Conservation (phyloP, 2,113 vertebrate species). For the Dissostichus mawsoni region DNA sequence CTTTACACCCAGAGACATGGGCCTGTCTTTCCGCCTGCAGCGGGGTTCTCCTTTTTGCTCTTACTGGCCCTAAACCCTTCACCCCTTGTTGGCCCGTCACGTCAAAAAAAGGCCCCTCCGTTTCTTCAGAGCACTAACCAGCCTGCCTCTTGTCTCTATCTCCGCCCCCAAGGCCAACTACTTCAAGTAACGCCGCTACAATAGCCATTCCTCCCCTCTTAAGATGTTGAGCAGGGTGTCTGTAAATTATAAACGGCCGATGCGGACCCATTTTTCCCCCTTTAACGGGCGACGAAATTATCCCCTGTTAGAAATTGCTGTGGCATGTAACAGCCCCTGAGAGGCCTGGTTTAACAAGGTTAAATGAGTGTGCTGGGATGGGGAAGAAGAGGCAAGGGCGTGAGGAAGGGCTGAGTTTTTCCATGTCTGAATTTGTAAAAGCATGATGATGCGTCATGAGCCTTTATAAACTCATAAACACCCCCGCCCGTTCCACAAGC, state of each 20-base stretch:
- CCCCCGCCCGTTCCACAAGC: conserved; percentile 43
- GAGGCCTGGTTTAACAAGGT: conserved; percentile 77
- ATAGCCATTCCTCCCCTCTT: conserved; percentile 19
- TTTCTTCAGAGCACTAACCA: conserved; percentile 33
- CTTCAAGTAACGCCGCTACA: conserved; percentile 43
- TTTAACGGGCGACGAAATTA: conserved; percentile 69
- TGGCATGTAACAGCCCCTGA: conserved; percentile 76
- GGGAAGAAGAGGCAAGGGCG: conserved; percentile 6
- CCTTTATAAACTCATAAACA: conserved; percentile 76
- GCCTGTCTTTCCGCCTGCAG: conserved; percentile 34
- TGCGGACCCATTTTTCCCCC: conserved; percentile 51
- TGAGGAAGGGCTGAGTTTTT: conserved; percentile 29
- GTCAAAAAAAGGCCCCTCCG: conserved; percentile 14
- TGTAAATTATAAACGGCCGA: conserved; percentile 64
- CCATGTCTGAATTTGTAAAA: conserved; percentile 67
- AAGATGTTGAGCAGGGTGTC: conserved; percentile 47
- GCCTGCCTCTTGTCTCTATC: conserved; percentile 40
- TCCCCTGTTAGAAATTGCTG: conserved; percentile 74
- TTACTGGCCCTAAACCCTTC: conserved; percentile 28
- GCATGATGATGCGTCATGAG: conserved; percentile 67
- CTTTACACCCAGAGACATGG: conserved; percentile 66
- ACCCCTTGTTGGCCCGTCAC: conserved; percentile 47
- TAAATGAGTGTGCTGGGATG: conserved; percentile 71
- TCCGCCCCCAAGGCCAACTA: conserved; percentile 44
- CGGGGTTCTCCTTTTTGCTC: conserved; percentile 15